These are phyloP conservation scores for Myotis planiceps DNA, from an alignment of 2,797 vertebrate species.

Conservation along the genomic window DNA sequence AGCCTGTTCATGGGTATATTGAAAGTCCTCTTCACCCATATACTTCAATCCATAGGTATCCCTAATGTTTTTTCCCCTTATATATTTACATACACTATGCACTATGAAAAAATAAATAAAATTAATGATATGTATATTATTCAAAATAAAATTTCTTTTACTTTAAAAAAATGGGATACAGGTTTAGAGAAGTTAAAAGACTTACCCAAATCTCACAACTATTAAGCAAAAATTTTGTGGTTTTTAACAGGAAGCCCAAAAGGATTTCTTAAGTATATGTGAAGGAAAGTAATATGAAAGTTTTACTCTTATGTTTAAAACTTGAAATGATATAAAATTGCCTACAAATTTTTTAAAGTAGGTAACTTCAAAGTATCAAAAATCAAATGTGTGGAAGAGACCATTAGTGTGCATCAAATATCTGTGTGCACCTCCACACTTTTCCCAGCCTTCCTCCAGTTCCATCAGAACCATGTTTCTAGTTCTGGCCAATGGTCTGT, in stretches of 20 bases:
- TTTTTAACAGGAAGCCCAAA: constrained; percentile 1
- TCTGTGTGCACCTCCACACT: background rate
- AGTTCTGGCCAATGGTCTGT: background rate
- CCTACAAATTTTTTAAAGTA: background rate
- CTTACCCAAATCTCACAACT: background rate
- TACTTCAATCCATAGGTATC: background rate
- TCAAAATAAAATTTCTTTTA: constrained; percentile 80
- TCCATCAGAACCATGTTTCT: background rate
- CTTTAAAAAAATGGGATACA: background rate
- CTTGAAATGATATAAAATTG: constrained; percentile 6
- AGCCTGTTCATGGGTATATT: background rate
- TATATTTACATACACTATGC: constrained; percentile 56
- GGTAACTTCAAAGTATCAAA: constrained; percentile 35
- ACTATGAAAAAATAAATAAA: constrained; percentile 60
- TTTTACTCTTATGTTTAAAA: constrained; percentile 11
- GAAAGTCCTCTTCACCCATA: constrained; percentile 12
- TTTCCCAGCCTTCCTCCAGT: background rate
- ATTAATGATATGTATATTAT: constrained; percentile 68
- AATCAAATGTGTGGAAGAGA: background rate
- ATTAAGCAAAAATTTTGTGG: background rate
- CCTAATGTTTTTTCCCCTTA: constrained; percentile 36
- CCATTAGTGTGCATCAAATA: background rate
- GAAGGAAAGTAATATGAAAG: constrained; percentile 18
- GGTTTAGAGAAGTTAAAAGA: background rate
- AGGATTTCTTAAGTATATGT: background rate